Conservation (phyloP, 2,113 vertebrate species). For the Ophthalmolycus amberensis region DNA sequence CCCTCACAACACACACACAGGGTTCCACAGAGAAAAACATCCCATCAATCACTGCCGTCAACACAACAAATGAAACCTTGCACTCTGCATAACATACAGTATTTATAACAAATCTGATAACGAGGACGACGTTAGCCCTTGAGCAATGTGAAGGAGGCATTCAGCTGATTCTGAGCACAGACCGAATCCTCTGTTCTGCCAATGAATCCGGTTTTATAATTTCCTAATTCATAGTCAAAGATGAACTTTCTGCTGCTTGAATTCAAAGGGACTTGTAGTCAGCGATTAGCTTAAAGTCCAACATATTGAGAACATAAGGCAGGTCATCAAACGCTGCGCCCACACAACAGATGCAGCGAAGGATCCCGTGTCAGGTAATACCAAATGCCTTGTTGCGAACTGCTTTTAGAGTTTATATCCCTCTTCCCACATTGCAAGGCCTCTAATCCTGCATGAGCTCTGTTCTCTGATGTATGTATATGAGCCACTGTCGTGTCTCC, state of each 20-base stretch:
- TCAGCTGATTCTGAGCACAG: slow-evolving; percentile 18
- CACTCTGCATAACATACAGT: slow-evolving; percentile 26
- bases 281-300: slow-evolving; percentile 18
- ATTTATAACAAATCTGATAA: slow-evolving; percentile 48
- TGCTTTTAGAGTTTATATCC: slow-evolving; percentile 13
- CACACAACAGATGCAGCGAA: slow-evolving; percentile 53
- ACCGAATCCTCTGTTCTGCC: slow-evolving; percentile 3
- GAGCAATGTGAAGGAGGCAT: neutral
- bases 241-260: neutral
- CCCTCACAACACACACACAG: neutral
- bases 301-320: slow-evolving; percentile 55
- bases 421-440: neutral
- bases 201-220: neutral
- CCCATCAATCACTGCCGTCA: slow-evolving; percentile 64
- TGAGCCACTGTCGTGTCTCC: neutral
- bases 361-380: slow-evolving; percentile 24
- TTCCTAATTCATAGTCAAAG: slow-evolving; percentile 4
- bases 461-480: neutral
- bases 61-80: slow-evolving; percentile 34
- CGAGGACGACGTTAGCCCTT: neutral
- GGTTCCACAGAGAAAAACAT: slow-evolving; percentile 27
- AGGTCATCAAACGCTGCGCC: slow-evolving; percentile 21
- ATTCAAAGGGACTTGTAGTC: slow-evolving; percentile 6
- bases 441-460: neutral
- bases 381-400: slow-evolving; percentile 32